Evolutionary conservation across 2,113 vertebrate genomes (phyloP).

Genomic region (Amblyornis subalaris): DNA sequence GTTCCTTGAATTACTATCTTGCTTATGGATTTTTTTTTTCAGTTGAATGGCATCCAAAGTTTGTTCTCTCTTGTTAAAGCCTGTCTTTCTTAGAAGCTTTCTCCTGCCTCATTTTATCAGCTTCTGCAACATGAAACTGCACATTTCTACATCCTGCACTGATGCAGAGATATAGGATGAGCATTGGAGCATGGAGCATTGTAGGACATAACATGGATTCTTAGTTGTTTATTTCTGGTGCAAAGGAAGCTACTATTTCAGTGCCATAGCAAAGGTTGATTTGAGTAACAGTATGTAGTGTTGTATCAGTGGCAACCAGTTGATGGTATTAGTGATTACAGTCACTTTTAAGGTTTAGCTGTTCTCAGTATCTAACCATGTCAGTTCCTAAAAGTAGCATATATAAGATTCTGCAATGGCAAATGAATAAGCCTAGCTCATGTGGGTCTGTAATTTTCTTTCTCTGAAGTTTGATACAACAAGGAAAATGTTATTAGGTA

Average conservation of each 20-base stretch:
- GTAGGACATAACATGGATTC: not conserved
- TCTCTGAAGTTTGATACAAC: not conserved
- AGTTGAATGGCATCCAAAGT: not conserved
- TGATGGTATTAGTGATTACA: not conserved
- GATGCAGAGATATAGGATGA: not conserved
- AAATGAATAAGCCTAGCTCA: not conserved
- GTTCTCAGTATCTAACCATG: not conserved
- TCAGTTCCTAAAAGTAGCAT: not conserved
- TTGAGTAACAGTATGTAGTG: not conserved
- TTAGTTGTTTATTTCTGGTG: not conserved
- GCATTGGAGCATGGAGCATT: not conserved
- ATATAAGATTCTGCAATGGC: not conserved
- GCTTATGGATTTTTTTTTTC: not conserved
- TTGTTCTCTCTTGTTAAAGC: not conserved
- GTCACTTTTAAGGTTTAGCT: not conserved
- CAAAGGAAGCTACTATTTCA: not conserved
- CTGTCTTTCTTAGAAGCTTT: not conserved
- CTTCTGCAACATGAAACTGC: not conserved
- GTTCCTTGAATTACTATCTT: not conserved
- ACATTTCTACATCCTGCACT: not conserved
- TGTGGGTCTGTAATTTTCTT: not conserved
- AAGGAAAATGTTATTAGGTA: not conserved
- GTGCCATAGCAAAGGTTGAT: not conserved
- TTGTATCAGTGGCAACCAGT: not conserved
- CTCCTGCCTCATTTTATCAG: not conserved